Evolutionary conservation across 2,888 invertebrate genomes (phyloP).

Genomic region (Pseudococcus longispinus): DNA sequence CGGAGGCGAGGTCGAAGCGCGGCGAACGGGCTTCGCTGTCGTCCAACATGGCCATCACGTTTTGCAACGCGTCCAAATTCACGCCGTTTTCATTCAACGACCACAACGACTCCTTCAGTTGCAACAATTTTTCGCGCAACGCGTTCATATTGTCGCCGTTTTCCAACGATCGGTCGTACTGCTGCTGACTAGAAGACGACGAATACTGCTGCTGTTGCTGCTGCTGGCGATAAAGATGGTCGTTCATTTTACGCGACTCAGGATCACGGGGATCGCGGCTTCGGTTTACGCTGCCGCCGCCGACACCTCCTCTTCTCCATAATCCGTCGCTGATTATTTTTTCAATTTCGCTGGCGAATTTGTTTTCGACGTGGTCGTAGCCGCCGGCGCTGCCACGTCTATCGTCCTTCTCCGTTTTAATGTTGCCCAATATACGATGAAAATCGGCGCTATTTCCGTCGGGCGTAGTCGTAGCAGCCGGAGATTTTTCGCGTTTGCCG

Average conservation of each 20-base stretch:
- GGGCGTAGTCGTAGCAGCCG: not conserved
- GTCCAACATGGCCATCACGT: not conserved
- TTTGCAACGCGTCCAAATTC: not conserved
- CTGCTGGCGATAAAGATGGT: not conserved
- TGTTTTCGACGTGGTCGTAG: not conserved
- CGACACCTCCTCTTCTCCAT: not conserved
- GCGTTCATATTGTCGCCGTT: not conserved
- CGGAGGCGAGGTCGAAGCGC: not conserved
- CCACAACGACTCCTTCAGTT: constrained; percentile 13
- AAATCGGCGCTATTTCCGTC: not conserved
- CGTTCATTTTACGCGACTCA: constrained; percentile 18
- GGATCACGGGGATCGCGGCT: constrained; percentile 4
- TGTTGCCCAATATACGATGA: not conserved
- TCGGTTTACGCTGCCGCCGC: not conserved
- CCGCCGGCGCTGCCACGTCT: not conserved
- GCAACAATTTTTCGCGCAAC: not conserved
- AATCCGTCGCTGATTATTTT: not conserved
- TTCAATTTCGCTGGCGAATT: not conserved
- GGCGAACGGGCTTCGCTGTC: not conserved
- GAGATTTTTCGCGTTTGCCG: not conserved
- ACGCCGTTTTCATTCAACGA: constrained; percentile 15
- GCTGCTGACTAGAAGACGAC: not conserved
- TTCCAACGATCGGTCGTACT: not conserved
- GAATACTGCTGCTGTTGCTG: not conserved
- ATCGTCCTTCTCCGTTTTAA: constrained; percentile 11